phyloP scores from a whole-genome alignment of 2,797 vertebrate genomes.

The Pseudocheirus occidentalis region DNA sequence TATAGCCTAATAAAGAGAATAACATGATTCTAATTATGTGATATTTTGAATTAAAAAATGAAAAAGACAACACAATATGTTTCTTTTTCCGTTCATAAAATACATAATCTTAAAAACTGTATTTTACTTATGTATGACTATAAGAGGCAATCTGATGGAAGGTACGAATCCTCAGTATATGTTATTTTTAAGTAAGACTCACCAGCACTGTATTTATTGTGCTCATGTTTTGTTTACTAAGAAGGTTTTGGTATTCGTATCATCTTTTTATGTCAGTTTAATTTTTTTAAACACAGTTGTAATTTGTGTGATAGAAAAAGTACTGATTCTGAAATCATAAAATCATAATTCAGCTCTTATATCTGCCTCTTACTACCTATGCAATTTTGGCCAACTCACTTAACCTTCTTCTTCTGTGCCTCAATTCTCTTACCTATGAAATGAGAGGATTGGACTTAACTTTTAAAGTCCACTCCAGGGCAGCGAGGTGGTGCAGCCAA shows the following conservation, averaged over 20 bases:
- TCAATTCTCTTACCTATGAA: neutral
- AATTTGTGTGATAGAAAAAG: neutral
- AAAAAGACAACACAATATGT: neutral
- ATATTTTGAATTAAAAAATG: neutral
- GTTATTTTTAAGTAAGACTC: conserved; percentile 3
- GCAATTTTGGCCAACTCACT: neutral
- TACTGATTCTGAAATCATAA: neutral
- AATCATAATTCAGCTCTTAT: neutral
- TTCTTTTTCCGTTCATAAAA: conserved; percentile 29
- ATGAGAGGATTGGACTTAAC: neutral
- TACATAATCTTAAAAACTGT: neutral
- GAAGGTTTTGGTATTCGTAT: neutral
- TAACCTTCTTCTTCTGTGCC: neutral
- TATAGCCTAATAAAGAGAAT: neutral
- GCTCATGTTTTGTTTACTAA: conserved; percentile 26
- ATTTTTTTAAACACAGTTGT: neutral
- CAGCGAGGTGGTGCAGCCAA: too few relatives aligned
- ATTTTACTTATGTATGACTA: conserved; percentile 19
- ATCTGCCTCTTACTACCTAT: neutral
- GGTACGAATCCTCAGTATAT: neutral
- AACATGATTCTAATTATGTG: neutral
- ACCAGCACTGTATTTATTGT: neutral
- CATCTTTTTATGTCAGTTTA: neutral
- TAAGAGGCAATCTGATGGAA: neutral
- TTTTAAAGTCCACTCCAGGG: neutral